phyloP scores from a whole-genome alignment of 2,113 vertebrate species.

The Tachycineta bicolor region DNA sequence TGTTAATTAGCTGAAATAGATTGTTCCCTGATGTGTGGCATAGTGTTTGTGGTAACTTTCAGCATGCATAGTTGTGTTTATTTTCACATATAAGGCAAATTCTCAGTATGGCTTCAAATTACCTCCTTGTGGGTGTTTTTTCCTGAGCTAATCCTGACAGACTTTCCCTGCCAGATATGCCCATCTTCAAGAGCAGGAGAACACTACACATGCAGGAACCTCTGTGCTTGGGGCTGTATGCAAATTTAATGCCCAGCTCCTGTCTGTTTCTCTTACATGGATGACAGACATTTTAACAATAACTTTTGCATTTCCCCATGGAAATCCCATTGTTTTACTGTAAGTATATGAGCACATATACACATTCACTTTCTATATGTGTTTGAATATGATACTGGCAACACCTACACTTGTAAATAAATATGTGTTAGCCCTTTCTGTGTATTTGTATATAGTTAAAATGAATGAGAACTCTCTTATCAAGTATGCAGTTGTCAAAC shows the following conservation, averaged over 20 bases:
- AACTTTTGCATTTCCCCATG: constrained; percentile 69
- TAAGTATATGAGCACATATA: constrained; percentile 44
- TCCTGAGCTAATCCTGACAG: constrained; percentile 80
- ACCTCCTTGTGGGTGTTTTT: constrained; percentile 80
- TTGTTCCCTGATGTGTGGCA: constrained; percentile 68
- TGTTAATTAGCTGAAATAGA: constrained; percentile 80
- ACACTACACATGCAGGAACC: constrained; percentile 61
- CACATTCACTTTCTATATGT: constrained; percentile 12
- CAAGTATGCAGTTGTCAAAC: constrained; percentile 48
- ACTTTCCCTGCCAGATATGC: constrained; percentile 77
- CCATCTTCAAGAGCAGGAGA: constrained; percentile 79
- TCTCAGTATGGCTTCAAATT: constrained; percentile 82
- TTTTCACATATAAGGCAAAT: constrained; percentile 79
- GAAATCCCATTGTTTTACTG: constrained; percentile 63
- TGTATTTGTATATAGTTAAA: constrained; percentile 61
- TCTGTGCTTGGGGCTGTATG: constrained; percentile 81
- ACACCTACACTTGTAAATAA: constrained; percentile 63
- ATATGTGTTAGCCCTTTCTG: constrained; percentile 48
- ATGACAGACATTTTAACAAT: constrained; percentile 78
- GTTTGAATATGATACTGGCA: constrained; percentile 35
- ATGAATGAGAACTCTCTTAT: constrained; percentile 39
- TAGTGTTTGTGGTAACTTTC: constrained; percentile 68
- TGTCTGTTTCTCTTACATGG: constrained; percentile 77
- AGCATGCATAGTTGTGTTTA: constrained; percentile 71
- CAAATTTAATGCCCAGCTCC: constrained; percentile 82